phyloP scores from a whole-genome alignment of 2,797 vertebrate genomes.

The Oryzias sinensis region DNA sequence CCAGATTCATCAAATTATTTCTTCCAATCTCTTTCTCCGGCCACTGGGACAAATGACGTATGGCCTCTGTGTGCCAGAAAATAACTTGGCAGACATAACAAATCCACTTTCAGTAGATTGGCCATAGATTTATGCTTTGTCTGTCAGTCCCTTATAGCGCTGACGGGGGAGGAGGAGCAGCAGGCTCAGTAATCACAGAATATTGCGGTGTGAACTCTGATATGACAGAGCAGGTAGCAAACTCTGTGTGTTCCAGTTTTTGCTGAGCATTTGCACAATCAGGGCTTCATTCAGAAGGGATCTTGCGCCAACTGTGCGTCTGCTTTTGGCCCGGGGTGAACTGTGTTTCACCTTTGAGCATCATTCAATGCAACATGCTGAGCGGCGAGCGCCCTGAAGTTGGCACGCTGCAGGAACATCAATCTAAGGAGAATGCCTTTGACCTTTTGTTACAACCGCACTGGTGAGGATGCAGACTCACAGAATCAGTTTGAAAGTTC shows the following conservation, averaged over 20 bases:
- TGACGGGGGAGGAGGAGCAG: slow-evolving; percentile 56
- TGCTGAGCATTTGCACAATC: slow-evolving; percentile 24
- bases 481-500: slow-evolving; percentile 17
- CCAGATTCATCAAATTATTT: background rate
- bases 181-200: slow-evolving; percentile 58
- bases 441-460: slow-evolving; percentile 40
- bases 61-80: slow-evolving; percentile 28
- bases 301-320: slow-evolving; percentile 16
- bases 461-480: background rate
- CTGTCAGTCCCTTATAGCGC: slow-evolving; percentile 56
- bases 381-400: slow-evolving; percentile 37
- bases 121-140: slow-evolving; percentile 66
- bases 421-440: slow-evolving; percentile 49
- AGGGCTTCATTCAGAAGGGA: slow-evolving; percentile 32
- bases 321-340: slow-evolving; percentile 27
- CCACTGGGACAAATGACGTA: slow-evolving; percentile 31
- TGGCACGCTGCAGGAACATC: slow-evolving; percentile 44
- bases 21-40: slow-evolving; percentile 10
- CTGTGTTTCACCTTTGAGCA: slow-evolving; percentile 51
- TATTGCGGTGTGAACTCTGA: slow-evolving; percentile 61
- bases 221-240: slow-evolving; percentile 21
- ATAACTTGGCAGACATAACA: slow-evolving; percentile 63
- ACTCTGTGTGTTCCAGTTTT: slow-evolving; percentile 8
- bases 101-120: slow-evolving; percentile 68
- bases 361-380: slow-evolving; percentile 48